Base-by-base conservation (phyloP, 2,888 invertebrate genomes). In the Arge pagana region DNA sequence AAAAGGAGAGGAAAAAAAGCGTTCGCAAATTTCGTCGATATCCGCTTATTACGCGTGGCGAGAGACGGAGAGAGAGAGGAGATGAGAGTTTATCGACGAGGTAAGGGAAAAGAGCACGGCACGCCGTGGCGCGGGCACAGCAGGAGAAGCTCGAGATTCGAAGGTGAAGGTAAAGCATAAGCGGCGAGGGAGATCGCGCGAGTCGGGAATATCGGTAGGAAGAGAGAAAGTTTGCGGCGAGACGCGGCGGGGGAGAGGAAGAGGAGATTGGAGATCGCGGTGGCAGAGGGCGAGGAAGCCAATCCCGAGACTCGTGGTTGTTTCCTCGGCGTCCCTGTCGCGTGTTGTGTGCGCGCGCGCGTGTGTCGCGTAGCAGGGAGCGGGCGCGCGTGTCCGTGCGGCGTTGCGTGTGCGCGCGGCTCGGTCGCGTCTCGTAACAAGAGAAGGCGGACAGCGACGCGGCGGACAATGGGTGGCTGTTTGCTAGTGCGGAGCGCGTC, bases 401-500 rank as follows among this genome's bases (percentile, higher is more conserved):
- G n/a, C n/a, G 24, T 40, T 40, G 40, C 40, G 40, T 24, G 24
- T 26, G 40, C 33, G 21, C 16, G 45, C 16, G 28, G 42, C 42
- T n/a, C 33, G 45, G 15, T 45, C 33, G n/a, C n/a, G 45, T 45
- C 31, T 45, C 45, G 45, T 45, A 45, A 45, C 33, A 45, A 45
- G 45, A 45, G 45, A 45, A 45, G 33, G 33, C 45, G 23, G 51
- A 53, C 53, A 53, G 31, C 43, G 21, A 56, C 56, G 65, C 63
- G 64, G 23, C 67, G 72, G 71, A 73, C 73, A 73, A 73, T 73
- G 71, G 72, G 71, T 71, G 71, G 68, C 69, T 62, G 67, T 67
- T 59, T 68, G 63, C 65, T 64, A 68, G 68, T 68, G 70, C 70
- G 63, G 59, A 62, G 65, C 64, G 69, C 68, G 66, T 70, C 70